Evolutionary conservation across 2,888 invertebrate species (phyloP).

Genomic region (Andrena haemorrhoa): DNA sequence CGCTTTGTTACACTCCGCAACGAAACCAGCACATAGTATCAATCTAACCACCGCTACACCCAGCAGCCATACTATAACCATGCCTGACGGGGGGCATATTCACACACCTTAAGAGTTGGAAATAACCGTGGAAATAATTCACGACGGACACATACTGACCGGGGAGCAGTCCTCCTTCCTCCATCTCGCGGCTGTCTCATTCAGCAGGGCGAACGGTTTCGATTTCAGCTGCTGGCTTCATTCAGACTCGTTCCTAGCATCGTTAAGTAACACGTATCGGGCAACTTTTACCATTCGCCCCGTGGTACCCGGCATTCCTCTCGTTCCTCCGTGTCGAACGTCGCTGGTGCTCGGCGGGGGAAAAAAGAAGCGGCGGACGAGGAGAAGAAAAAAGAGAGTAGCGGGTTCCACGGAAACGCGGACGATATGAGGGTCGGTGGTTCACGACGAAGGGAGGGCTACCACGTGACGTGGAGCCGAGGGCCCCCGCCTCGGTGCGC

Average conservation of each 20-base stretch:
- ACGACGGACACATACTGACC: background rate
- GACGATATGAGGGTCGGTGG: background rate
- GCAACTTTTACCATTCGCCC: slow-evolving; percentile 29
- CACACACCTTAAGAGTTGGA: too few relatives aligned
- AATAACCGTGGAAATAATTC: background rate
- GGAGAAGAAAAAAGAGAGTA: background rate
- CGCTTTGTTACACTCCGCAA: too few relatives aligned
- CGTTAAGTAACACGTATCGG: slow-evolving; percentile 40
- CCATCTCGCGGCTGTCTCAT: slow-evolving; percentile 10
- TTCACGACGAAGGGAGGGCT: slow-evolving; percentile 10
- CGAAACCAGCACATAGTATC: too few relatives aligned
- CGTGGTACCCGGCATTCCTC: slow-evolving; percentile 13
- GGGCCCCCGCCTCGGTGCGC: background rate
- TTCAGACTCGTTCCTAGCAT: slow-evolving; percentile 19
- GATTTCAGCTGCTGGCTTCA: slow-evolving; percentile 26
- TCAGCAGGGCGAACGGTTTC: background rate
- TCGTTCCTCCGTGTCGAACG: slow-evolving; percentile 18
- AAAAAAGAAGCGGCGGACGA: background rate
- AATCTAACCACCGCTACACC: background rate
- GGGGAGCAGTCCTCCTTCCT: background rate
- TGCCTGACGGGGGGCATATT: too few relatives aligned
- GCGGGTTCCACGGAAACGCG: slow-evolving; percentile 2
- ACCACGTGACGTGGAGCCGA: slow-evolving; percentile 37
- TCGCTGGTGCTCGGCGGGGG: background rate
- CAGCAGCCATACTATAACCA: background rate